Evolutionary conservation across 2,797 vertebrate genomes (phyloP).

Genomic region (Aldrovandia affinis): DNA sequence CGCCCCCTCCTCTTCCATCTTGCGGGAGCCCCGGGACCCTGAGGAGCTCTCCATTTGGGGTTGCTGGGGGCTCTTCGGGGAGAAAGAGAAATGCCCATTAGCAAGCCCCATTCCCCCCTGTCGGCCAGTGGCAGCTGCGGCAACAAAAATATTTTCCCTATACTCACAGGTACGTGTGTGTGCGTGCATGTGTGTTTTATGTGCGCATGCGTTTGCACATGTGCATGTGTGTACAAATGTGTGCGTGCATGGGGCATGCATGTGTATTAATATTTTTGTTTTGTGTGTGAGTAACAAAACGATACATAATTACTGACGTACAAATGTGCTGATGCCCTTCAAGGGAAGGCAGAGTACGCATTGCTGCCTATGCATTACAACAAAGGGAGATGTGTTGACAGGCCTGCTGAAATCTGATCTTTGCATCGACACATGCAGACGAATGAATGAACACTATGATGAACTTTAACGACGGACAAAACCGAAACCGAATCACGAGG

Average conservation of each 20-base stretch:
- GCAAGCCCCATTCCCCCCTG: not conserved
- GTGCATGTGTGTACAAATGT: no score
- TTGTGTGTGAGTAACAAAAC: no score
- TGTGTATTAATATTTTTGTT: no score
- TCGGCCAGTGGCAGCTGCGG: no score
- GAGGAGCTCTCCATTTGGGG: conserved; percentile 47
- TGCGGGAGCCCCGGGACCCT: conserved; percentile 66
- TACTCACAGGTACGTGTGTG: not conserved
- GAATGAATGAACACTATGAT: not conserved
- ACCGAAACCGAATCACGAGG: not conserved
- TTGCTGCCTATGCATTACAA: not conserved
- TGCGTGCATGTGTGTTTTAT: not conserved
- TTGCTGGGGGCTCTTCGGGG: conserved; percentile 25
- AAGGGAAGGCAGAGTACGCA: not conserved
- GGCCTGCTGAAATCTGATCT: not conserved
- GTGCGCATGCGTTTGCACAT: not conserved
- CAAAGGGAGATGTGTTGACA: not conserved
- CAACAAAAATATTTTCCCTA: not conserved
- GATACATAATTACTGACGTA: not conserved
- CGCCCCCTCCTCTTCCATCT: conserved; percentile 57
- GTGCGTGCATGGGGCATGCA: no score
- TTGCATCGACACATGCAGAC: not conserved
- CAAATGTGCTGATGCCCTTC: not conserved
- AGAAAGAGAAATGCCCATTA: not conserved
- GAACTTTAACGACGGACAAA: not conserved